Evolutionary conservation across 2,888 invertebrate species (phyloP).

Genomic region (Megamerina dolium): DNA sequence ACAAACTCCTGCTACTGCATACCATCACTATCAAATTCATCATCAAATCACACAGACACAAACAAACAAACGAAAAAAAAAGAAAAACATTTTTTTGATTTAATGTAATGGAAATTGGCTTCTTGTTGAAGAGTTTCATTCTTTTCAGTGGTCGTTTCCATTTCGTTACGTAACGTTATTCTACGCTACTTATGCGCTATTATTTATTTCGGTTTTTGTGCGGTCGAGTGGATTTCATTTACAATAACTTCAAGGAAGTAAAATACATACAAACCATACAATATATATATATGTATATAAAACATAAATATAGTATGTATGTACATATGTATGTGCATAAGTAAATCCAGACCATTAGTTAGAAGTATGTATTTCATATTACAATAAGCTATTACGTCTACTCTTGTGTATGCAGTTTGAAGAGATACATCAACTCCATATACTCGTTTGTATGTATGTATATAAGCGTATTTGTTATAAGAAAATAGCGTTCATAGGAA

Average conservation of each 20-base stretch:
- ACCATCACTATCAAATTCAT: too few relatives aligned
- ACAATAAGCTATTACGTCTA: too few relatives aligned
- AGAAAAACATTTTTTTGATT: conserved; percentile 15
- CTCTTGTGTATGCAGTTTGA: too few relatives aligned
- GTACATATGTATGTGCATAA: not conserved
- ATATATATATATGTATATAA: not conserved
- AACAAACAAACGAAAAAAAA: too few relatives aligned
- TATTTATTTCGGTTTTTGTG: not conserved
- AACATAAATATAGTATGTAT: not conserved
- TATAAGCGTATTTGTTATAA: too few relatives aligned
- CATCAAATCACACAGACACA: too few relatives aligned
- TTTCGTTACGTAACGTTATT: not conserved
- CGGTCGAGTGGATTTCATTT: conserved; percentile 12
- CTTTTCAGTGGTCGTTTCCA: not conserved
- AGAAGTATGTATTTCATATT: too few relatives aligned
- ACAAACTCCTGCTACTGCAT: too few relatives aligned
- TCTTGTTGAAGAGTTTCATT: conserved; percentile 6
- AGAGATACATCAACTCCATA: too few relatives aligned
- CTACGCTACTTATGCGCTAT: not conserved
- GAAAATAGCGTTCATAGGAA: too few relatives aligned
- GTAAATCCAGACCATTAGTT: not conserved
- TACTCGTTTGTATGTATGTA: not conserved
- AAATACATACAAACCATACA: not conserved
- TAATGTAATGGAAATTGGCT: conserved; percentile 15
- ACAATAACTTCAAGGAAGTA: too few relatives aligned